Conservation (phyloP, 2,888 invertebrate genomes). For the Boloria euphrosyne region DNA sequence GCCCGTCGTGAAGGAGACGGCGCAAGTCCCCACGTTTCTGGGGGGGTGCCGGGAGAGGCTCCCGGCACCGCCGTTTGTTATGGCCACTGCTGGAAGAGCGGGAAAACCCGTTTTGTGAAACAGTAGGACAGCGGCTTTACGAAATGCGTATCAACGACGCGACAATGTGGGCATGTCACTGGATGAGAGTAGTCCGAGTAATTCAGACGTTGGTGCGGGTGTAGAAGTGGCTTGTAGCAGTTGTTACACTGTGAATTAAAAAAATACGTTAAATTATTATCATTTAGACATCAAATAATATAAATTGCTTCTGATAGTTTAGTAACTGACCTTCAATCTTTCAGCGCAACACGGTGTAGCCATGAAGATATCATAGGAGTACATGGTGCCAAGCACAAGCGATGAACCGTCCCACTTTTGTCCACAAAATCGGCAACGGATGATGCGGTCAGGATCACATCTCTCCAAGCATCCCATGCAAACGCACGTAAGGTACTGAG, state of each 20-base stretch:
- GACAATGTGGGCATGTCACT: slow-evolving; percentile 95
- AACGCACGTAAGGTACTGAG: slow-evolving; percentile 95
- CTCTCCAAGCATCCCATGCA: slow-evolving; percentile 97
- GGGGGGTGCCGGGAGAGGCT: slow-evolving; percentile 79
- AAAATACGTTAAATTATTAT: neutral
- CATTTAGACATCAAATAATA: neutral
- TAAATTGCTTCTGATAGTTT: neutral
- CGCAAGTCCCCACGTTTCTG: slow-evolving; percentile 66
- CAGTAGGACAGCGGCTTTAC: slow-evolving; percentile 94
- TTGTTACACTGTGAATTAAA: slow-evolving; percentile 90
- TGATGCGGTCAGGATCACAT: slow-evolving; percentile 87
- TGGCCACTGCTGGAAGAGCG: slow-evolving; percentile 91
- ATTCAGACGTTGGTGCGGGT: slow-evolving; percentile 92
- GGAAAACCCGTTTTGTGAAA: slow-evolving; percentile 88
- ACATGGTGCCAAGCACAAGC: slow-evolving; percentile 97
- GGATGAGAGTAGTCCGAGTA: slow-evolving; percentile 98
- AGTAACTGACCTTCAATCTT: slow-evolving; percentile 88
- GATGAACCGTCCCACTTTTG: slow-evolving; percentile 96
- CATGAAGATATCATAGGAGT: slow-evolving; percentile 98
- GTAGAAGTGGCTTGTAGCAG: slow-evolving; percentile 93
- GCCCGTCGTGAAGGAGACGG: slow-evolving; percentile 71
- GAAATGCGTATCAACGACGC: slow-evolving; percentile 95
- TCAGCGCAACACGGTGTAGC: slow-evolving; percentile 98
- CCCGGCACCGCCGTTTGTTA: slow-evolving; percentile 91
- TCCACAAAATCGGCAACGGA: slow-evolving; percentile 92